phyloP scores from a whole-genome alignment of 1,140 invertebrate species.

The Hetaerina americana region DNA sequence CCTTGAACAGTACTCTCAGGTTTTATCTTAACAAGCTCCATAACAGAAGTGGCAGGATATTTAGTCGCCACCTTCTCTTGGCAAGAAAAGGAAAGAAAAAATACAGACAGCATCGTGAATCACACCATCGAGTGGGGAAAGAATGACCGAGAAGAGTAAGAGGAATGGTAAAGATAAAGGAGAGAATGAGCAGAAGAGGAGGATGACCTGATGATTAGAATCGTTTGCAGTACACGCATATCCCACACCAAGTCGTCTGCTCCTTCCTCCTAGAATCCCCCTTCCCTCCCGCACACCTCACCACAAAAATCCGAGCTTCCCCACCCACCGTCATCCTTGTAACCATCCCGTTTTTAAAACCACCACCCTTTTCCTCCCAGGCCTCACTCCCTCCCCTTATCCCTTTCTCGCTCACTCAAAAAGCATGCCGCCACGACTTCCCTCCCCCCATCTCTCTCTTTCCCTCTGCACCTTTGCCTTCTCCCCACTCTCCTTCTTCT shows the following conservation, averaged over 20 bases:
- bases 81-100: neutral
- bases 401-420: neutral
- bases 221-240: neutral
- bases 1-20: no score
- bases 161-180: neutral
- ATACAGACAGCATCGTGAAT: neutral
- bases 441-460: neutral
- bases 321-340: neutral
- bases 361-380: no score
- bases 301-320: no score
- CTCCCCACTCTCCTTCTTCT: no score
- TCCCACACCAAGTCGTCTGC: neutral
- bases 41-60: neutral
- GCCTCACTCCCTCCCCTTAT: neutral
- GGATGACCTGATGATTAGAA: neutral
- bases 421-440: neutral
- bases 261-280: no score
- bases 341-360: neutral
- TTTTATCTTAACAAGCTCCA: neutral
- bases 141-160: neutral
- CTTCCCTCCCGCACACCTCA: neutral
- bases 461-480: no score
- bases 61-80: neutral
- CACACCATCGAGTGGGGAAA: neutral
- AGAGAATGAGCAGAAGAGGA: neutral